Percentiles rank a stretch among this genome's conserved stretches.
Evolutionary conservation across 2,888 invertebrate genomes (phyloP).

Genomic region (Rhopalosiphum nymphaeae): DNA sequence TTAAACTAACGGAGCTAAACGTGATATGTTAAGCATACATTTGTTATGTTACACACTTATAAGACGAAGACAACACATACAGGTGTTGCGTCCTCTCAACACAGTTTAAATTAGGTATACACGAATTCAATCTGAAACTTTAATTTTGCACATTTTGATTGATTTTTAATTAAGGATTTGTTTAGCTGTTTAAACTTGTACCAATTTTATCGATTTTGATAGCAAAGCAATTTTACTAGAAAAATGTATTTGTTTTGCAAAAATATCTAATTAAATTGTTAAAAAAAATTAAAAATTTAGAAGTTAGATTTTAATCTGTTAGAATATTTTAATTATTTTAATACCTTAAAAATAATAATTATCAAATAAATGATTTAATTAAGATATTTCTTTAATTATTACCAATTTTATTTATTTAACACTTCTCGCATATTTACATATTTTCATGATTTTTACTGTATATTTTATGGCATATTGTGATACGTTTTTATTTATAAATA

Average conservation of each 20-base stretch:
- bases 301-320: not conserved
- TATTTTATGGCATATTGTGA: not conserved
- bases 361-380: not conserved
- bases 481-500: not conserved
- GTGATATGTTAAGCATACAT: no score
- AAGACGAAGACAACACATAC: no score
- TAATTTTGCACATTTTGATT: no score
- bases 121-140: no score
- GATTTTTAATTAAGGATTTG: no score
- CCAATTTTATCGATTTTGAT: not conserved
- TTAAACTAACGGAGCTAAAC: no score
- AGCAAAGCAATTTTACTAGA: not conserved
- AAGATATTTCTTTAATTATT: not conserved
- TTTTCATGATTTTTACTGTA: not conserved
- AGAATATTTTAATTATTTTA: not conserved
- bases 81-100: no score
- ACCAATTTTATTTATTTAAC: not conserved
- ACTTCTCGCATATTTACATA: not conserved
- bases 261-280: not conserved
- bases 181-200: no score
- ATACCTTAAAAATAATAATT: not conserved
- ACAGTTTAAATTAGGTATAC: no score
- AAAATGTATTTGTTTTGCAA: not conserved
- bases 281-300: not conserved
- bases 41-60: no score